phyloP scores from a whole-genome alignment of 2,888 invertebrate species.

The Diarsia dahlii region DNA sequence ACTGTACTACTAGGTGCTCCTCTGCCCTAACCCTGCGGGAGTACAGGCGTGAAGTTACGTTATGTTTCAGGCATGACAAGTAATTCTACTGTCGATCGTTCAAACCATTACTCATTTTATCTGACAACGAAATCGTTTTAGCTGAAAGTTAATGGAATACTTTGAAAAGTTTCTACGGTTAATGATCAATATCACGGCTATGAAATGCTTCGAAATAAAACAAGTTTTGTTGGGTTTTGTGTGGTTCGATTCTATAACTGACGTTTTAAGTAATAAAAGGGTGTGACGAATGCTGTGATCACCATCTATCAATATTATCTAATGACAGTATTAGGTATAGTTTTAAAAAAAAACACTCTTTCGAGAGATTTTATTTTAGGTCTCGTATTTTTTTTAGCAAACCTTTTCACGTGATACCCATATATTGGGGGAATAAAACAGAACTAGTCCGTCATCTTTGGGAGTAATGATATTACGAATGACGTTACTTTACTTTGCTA shows the following conservation, averaged over 20 bases:
- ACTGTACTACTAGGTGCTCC: too few species aligned
- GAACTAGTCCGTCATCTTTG: too few species aligned
- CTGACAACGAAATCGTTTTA: constrained; percentile 53
- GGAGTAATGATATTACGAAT: too few species aligned
- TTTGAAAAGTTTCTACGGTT: constrained; percentile 5
- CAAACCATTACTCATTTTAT: constrained; percentile 50
- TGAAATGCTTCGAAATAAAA: constrained; percentile 7
- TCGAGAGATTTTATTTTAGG: neutral
- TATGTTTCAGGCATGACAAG: constrained; percentile 19
- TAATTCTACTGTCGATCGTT: constrained; percentile 32
- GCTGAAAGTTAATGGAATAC: constrained; percentile 40
- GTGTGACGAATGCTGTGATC: neutral
- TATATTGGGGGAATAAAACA: neutral
- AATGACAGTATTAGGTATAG: neutral
- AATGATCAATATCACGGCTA: neutral
- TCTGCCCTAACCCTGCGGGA: too few species aligned
- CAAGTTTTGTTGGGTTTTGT: neutral
- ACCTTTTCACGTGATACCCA: neutral
- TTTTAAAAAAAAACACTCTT: neutral
- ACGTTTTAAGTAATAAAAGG: neutral
- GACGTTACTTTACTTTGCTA: too few species aligned
- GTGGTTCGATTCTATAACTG: neutral
- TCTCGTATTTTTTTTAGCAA: neutral
- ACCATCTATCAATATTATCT: neutral
- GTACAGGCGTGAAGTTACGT: neutral